These are phyloP conservation scores for Yasuhikotakia modesta DNA, from an alignment of 2,797 vertebrate species.

Conservation along the genomic window DNA sequence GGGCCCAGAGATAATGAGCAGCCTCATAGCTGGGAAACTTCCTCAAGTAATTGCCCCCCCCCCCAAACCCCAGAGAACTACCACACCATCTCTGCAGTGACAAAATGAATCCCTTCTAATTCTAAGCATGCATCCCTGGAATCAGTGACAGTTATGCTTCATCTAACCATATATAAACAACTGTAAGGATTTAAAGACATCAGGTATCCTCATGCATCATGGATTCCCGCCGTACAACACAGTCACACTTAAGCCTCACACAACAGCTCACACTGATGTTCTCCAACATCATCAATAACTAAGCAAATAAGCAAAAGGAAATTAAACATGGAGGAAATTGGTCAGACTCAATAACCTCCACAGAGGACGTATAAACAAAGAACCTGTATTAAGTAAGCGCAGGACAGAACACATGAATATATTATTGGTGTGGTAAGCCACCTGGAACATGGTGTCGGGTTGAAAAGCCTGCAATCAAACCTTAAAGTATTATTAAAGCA, in stretches of 20 bases:
- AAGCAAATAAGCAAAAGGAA: slow-evolving; percentile 32
- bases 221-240: slow-evolving; percentile 4
- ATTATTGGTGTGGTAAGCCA: background rate
- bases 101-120: slow-evolving; percentile 2
- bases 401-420: background rate
- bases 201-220: slow-evolving; percentile 23
- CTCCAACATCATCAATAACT: slow-evolving; percentile 4
- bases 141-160: background rate
- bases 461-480: background rate
- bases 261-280: too few species aligned
- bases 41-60: slow-evolving; percentile 35
- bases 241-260: slow-evolving; percentile 14
- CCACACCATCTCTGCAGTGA: slow-evolving; percentile 31
- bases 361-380: slow-evolving; percentile 6
- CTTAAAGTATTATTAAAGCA: background rate
- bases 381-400: background rate
- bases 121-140: background rate
- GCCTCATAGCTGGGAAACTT: slow-evolving; percentile 10
- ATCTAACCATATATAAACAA: slow-evolving; percentile 6
- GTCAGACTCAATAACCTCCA: slow-evolving; percentile 2
- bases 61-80: slow-evolving; percentile 21
- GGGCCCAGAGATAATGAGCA: slow-evolving; percentile 32
- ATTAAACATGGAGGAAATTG: slow-evolving; percentile 24
- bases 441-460: slow-evolving; percentile 9
- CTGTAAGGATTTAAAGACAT: background rate